These are phyloP conservation scores for Pteruthius melanotis DNA, from an alignment of 2,113 vertebrate species.

Conservation along the genomic window DNA sequence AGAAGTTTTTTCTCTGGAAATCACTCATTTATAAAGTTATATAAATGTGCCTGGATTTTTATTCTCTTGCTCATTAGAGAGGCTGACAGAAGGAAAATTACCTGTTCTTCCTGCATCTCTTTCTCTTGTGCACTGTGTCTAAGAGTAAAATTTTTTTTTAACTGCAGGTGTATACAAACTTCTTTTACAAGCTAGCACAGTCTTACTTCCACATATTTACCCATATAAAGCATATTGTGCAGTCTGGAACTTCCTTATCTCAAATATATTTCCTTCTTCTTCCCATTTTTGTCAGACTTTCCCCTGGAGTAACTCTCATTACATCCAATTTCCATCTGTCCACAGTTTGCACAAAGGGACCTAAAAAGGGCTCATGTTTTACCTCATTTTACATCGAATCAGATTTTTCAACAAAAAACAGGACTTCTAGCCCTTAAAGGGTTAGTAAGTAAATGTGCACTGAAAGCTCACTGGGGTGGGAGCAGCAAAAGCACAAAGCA, in stretches of 20 bases:
- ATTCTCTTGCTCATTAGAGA: not conserved
- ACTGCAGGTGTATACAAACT: not conserved
- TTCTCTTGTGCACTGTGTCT: not conserved
- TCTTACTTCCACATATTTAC: not conserved
- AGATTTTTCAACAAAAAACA: not conserved
- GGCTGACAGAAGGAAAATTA: not conserved
- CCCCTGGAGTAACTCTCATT: not conserved
- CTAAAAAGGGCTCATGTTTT: not conserved
- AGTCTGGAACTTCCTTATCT: not conserved
- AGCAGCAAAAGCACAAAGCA: conserved; percentile 45
- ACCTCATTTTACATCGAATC: not conserved
- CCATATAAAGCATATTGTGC: not conserved
- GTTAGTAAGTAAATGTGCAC: conserved; percentile 17
- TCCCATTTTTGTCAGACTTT: not conserved
- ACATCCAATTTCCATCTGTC: conserved; percentile 14
- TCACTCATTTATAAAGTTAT: not conserved
- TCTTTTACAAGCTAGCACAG: not conserved
- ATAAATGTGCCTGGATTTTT: not conserved
- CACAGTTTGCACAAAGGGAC: not conserved
- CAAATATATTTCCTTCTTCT: not conserved
- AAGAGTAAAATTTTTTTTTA: not conserved
- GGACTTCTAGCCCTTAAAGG: conserved; percentile 21
- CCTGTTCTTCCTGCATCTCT: not conserved
- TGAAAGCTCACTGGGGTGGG: conserved; percentile 31
- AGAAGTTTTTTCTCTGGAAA: not conserved